Base-by-base conservation (phyloP, 2,113 vertebrate genomes). In the Perca fluviatilis region DNA sequence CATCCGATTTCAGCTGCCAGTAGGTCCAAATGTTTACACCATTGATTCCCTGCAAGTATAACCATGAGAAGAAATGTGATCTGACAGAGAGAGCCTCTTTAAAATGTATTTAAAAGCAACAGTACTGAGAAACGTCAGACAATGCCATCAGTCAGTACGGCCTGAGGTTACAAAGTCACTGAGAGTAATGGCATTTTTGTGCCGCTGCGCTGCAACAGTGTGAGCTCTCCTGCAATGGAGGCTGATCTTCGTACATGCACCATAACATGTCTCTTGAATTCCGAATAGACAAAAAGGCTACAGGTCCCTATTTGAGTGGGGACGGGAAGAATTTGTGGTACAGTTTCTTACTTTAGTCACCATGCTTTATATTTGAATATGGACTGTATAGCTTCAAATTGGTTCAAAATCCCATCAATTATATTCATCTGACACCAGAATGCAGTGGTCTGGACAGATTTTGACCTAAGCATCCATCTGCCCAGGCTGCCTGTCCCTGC, bases 1-100 rank as follows among this genome's bases (percentile, higher is more conserved):
- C 36, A 15, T 23, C 33, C 13, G n/a, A 11, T 1, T 2, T 57
- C n/a, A 21, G 51, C 23, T 43, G n/a, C 4, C 51, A 33, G 16
- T 27, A n/a, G 5, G 7, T 51, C 23, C 19, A 60, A 30, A 1
- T 74, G n/a, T 63, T 47, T 30, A 75, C 10, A 69, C 27, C 21
- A 49, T 49, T 50, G 46, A 82, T 1, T 62, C 43, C 6, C 18
- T 78, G 51, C 73, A 84, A 50, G 83, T 78, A 36, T 14, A 30
- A 77, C 56, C 85, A 80, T 56, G 76, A 78, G 14, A 3, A 43
- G 54, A 72, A 78, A 76, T 33, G 21, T 14, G 61, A 72, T 33
- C 57, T 47, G 61, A 47, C 57, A 33, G 51, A 16, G 12, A 64
- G 4, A 67, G 40, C 46, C 63, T 49, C 63, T 67, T 58, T 15